phyloP scores from a whole-genome alignment of 2,888 invertebrate species.

The Apoderus coryli region DNA sequence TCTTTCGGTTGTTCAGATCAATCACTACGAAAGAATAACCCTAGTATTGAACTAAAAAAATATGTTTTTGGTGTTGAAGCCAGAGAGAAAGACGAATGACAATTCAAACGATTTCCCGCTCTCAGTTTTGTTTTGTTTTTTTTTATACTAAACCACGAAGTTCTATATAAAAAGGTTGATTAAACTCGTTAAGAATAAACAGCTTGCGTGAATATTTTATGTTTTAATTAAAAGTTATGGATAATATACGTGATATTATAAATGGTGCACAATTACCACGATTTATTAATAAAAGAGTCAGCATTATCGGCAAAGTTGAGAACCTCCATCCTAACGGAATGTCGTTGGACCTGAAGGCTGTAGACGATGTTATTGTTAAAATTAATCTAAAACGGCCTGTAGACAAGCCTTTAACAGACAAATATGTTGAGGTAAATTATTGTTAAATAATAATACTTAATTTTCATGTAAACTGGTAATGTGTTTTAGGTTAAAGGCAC shows the following conservation, averaged over 20 bases:
- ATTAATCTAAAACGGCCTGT: slow-evolving; percentile 25
- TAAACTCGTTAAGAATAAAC: too few relatives aligned
- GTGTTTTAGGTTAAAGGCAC: slow-evolving; percentile 22
- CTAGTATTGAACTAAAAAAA: too few relatives aligned
- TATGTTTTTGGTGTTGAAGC: too few relatives aligned
- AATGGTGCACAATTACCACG: slow-evolving; percentile 26
- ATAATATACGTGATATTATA: slow-evolving; percentile 24
- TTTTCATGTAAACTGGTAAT: slow-evolving; percentile 2
- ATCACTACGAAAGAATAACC: too few relatives aligned
- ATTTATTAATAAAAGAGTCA: slow-evolving; percentile 26
- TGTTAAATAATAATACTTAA: background rate
- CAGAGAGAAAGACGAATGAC: too few relatives aligned
- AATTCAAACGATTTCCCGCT: too few relatives aligned
- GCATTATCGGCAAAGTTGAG: slow-evolving; percentile 25
- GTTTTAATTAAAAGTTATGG: too few relatives aligned
- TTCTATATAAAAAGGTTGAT: too few relatives aligned
- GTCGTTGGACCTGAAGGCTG: slow-evolving; percentile 25
- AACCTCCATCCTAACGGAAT: slow-evolving; percentile 23
- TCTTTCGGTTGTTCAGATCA: too few relatives aligned
- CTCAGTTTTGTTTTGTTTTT: too few relatives aligned
- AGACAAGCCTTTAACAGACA: slow-evolving; percentile 22
- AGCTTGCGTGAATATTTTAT: too few relatives aligned
- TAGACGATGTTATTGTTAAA: slow-evolving; percentile 26
- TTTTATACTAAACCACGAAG: too few relatives aligned
- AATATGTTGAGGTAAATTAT: slow-evolving; percentile 28